Base-by-base conservation (phyloP, 2,113 vertebrate genomes). In the Scophthalmus maximus region DNA sequence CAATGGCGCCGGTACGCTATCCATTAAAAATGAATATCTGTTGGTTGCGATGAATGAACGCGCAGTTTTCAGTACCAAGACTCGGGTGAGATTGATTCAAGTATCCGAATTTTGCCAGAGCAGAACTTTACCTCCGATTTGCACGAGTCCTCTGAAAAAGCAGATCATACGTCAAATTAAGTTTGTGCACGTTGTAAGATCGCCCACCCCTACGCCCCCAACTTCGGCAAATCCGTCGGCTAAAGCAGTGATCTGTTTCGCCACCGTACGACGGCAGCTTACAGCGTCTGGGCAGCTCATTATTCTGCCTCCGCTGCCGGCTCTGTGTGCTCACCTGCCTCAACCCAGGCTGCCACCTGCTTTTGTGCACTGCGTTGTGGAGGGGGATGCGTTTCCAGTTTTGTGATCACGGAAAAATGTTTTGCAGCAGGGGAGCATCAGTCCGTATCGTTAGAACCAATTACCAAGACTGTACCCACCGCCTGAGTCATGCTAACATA, bases 281-380 rank as follows among this genome's bases (percentile, higher is more conserved):
- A 73, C 30, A 20, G 51, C 47, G 50, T 52, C 29, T 62, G 65
- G 67, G 62, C 55, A 59, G 66, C 44, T 79, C 73, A 73, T 78
- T 71, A 67, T 78, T 60, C 15, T 65, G 68, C 57, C 27, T 22
- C 52, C 15, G 51, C 68, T 65, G 63, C 73, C 56, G 78, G 76
- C 73, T 76, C 44, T 65, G 70, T 81, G 76, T 73, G 18, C 69
- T 66, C 67, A 71, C 64, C 73, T 51, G 44, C 63, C 51, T 55
- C 46, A 58, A 55, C 51, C 20, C 36, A 10, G 26, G 53, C 36
- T 46, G 59, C 65, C 75, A 71, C 69, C 69, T 76, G 65, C 55
- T 57, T 70, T 68, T 26, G 17, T 46, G 27, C 58, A 44, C 29
- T 22, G 46, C 26, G 44, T 40, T 49, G 20, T 15, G 46, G 25